A percentile compares a stretch with the other conserved stretches of the same genome.
Evolutionary conservation across 2,888 invertebrate species (phyloP).

Genomic region (Lithophane socia): DNA sequence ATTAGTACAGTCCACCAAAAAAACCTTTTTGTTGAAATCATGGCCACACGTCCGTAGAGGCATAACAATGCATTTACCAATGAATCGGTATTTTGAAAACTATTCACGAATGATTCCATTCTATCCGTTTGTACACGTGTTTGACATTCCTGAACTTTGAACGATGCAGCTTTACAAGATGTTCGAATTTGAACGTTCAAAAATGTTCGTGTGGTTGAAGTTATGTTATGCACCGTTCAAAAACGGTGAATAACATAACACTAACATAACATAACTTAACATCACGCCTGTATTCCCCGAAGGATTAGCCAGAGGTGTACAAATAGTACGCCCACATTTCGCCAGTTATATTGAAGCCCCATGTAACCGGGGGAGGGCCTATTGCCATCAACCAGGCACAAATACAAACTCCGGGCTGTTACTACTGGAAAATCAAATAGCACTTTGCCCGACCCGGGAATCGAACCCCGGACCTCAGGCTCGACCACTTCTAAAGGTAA

Average conservation of each 20-base stretch:
- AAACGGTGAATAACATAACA: background rate
- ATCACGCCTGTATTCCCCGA: background rate
- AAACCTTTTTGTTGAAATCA: background rate
- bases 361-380: no score
- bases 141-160: constrained; percentile 33
- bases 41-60: constrained; percentile 40
- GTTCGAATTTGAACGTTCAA: background rate
- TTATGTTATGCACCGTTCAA: no score
- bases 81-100: constrained; percentile 74
- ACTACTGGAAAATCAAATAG: no score
- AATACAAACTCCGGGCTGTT: no score
- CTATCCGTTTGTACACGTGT: constrained; percentile 40
- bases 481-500: no score
- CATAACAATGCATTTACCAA: constrained; percentile 71
- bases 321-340: no score
- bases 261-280: background rate
- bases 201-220: background rate
- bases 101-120: constrained; percentile 68
- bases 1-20: no score
- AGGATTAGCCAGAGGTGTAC: background rate
- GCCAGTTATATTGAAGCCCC: no score
- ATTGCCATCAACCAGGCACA: no score
- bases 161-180: constrained; percentile 22
- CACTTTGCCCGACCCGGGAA: no score
- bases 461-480: no score